Percentiles rank a stretch among this genome's conserved stretches.
phyloP scores from a whole-genome alignment of 2,113 vertebrate genomes.

The human region GRCh38 chr11:132912001-132912500 shows the following conservation, averaged over 20 bases:
- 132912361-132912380: background rate
- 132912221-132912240: slow-evolving; percentile 49
- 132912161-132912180: slow-evolving; percentile 34
- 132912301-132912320: background rate
- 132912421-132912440: background rate
- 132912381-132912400: background rate
- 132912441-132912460: background rate
- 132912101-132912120: background rate
- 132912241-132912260: slow-evolving; percentile 43
- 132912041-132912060: background rate
- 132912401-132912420: background rate
- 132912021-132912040: background rate
- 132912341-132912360: background rate
- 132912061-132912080: background rate
- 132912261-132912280: slow-evolving; percentile 41
- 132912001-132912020: background rate
- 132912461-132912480: background rate
- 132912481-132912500: slow-evolving; percentile 9
- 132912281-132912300: background rate
- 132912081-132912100: background rate
- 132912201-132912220: slow-evolving; percentile 52
- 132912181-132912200: slow-evolving; percentile 5
- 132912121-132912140: slow-evolving; percentile 1
- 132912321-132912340: slow-evolving; percentile 39
- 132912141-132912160: background rate